Evolutionary conservation across 2,888 invertebrate species (phyloP).

Genomic region (Diaprepes abbreviatus): DNA sequence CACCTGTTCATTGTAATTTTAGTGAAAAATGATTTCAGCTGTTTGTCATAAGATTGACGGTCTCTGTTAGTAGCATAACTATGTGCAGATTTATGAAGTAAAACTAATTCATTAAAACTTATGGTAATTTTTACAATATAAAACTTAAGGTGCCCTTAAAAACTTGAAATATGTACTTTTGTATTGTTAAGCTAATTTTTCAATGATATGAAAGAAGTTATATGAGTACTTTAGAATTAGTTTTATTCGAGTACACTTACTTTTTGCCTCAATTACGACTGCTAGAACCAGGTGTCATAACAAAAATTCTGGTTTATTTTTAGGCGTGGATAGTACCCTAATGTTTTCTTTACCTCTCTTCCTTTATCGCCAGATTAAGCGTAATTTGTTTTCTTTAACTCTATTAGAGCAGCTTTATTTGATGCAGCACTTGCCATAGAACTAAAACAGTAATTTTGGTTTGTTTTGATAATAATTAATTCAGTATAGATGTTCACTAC

Average conservation of each 20-base stretch:
- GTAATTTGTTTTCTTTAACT: conserved; percentile 7
- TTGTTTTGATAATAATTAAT: no score
- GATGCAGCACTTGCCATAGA: background rate
- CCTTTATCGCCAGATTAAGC: background rate
- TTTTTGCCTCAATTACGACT: conserved; percentile 13
- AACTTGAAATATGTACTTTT: background rate
- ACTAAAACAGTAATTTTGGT: background rate
- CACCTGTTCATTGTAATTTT: no score
- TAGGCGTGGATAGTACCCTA: conserved; percentile 25
- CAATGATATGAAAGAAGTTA: background rate
- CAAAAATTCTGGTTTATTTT: conserved; percentile 46
- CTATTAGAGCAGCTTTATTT: background rate
- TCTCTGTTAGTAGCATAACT: no score
- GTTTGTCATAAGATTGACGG: no score
- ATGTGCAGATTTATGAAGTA: no score
- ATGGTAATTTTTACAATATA: no score
- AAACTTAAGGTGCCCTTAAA: background rate
- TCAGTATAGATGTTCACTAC: no score
- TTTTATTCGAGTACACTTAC: conserved; percentile 13
- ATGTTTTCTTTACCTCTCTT: conserved; percentile 46
- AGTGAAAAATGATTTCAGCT: no score
- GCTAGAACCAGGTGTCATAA: conserved; percentile 55
- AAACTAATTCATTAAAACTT: no score
- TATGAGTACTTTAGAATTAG: background rate
- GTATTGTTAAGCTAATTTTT: background rate